Conservation (phyloP, 2,113 vertebrate genomes). For the Hemicordylus capensis region DNA sequence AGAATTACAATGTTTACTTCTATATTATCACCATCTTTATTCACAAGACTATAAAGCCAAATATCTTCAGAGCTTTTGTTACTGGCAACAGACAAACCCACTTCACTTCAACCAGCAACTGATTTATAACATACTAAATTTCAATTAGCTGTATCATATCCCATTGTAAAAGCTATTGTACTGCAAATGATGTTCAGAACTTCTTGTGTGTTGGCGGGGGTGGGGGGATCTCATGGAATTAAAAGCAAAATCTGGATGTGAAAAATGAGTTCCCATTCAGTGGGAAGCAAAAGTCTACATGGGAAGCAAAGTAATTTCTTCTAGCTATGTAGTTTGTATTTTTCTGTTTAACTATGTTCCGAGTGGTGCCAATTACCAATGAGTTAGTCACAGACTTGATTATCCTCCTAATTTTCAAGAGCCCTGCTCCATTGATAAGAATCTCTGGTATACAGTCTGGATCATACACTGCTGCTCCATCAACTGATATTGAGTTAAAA, state of each 20-base stretch:
- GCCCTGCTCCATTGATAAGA: slow-evolving; percentile 80
- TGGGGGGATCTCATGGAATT: too few species aligned
- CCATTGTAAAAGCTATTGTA: slow-evolving; percentile 52
- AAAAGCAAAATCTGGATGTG: slow-evolving; percentile 39
- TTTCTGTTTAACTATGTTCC: slow-evolving; percentile 54
- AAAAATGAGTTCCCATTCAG: slow-evolving; percentile 43
- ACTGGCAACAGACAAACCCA: slow-evolving; percentile 59
- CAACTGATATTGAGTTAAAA: slow-evolving; percentile 73
- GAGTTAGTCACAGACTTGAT: slow-evolving; percentile 82
- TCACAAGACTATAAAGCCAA: slow-evolving; percentile 49
- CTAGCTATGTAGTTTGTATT: slow-evolving; percentile 24
- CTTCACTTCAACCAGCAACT: slow-evolving; percentile 57
- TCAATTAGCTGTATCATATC: slow-evolving; percentile 59
- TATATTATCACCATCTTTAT: slow-evolving; percentile 53
- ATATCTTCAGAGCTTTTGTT: slow-evolving; percentile 49
- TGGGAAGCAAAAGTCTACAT: slow-evolving; percentile 35
- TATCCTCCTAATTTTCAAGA: slow-evolving; percentile 84
- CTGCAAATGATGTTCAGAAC: too few species aligned
- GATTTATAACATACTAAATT: slow-evolving; percentile 66
- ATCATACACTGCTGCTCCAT: slow-evolving; percentile 75
- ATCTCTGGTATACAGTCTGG: slow-evolving; percentile 73
- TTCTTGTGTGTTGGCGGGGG: too few species aligned
- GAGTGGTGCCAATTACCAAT: slow-evolving; percentile 71
- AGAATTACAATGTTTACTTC: slow-evolving; percentile 63
- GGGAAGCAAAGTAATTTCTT: slow-evolving; percentile 51